These are phyloP conservation scores for Whitmania pigra DNA, from an alignment of 1,140 invertebrate species.

Conservation along the genomic window DNA sequence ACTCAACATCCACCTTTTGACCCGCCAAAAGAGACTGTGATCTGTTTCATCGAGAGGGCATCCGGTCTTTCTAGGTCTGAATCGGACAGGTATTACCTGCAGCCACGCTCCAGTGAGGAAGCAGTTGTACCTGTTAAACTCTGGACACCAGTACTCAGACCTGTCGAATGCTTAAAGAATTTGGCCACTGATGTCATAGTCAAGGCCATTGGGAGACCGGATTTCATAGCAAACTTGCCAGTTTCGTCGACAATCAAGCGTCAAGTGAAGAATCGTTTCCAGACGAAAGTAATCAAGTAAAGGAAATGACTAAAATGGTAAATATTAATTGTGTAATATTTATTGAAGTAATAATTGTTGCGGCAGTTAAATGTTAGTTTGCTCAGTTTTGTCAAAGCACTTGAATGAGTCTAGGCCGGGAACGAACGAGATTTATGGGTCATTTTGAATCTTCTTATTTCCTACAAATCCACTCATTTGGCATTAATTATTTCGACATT, in stretches of 20 bases:
- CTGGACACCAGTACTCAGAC: constrained; percentile 81
- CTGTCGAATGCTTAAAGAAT: neutral
- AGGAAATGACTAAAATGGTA: no score
- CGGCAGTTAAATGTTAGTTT: no score
- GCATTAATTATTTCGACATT: no score
- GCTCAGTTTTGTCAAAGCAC: no score
- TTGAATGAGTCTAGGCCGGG: no score
- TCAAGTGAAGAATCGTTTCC: neutral
- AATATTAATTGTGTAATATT: no score
- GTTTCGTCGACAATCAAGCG: neutral
- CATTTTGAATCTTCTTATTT: no score
- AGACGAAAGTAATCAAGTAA: no score
- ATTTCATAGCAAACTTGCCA: neutral
- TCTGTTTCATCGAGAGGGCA: constrained; percentile 93
- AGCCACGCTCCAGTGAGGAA: constrained; percentile 58
- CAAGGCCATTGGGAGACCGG: neutral
- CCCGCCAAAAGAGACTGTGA: constrained; percentile 58
- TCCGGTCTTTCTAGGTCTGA: constrained; percentile 84
- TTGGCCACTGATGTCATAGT: neutral
- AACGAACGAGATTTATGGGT: no score
- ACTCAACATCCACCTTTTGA: neutral
- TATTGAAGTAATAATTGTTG: no score
- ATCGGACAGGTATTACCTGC: constrained; percentile 86
- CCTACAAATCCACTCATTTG: no score
- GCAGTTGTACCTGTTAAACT: constrained; percentile 62